A percentile compares a stretch with the other conserved stretches of the same genome.
These are phyloP conservation scores for Polylopha cassiicola DNA, from an alignment of 2,888 invertebrate species.

Conservation along the genomic window DNA sequence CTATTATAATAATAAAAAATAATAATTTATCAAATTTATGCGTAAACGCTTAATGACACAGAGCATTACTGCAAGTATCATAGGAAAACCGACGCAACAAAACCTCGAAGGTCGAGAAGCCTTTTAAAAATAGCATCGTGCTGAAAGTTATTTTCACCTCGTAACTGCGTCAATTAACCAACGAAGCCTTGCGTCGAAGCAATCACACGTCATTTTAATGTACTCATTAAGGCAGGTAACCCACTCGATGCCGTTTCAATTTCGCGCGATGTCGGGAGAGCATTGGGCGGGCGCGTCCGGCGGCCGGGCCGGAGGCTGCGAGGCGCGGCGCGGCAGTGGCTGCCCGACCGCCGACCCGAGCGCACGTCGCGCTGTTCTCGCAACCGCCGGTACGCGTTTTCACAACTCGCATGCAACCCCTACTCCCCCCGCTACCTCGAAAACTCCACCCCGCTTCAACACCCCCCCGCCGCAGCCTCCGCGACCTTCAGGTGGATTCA, in stretches of 20 bases:
- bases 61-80: too few species aligned
- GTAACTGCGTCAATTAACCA: too few species aligned
- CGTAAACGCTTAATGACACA: too few species aligned
- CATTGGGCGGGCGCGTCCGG: slow-evolving; percentile 50
- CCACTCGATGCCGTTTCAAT: slow-evolving; percentile 16
- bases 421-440: slow-evolving; percentile 22
- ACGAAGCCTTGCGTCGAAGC: too few species aligned
- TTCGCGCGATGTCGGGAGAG: slow-evolving; percentile 23
- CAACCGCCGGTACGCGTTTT: slow-evolving; percentile 72
- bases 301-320: slow-evolving; percentile 43
- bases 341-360: slow-evolving; percentile 65
- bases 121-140: too few species aligned
- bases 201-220: too few species aligned
- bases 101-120: too few species aligned
- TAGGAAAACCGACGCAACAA: too few species aligned
- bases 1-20: too few species aligned
- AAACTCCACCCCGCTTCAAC: slow-evolving; percentile 20
- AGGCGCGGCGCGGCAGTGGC: slow-evolving; percentile 50
- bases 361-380: slow-evolving; percentile 66
- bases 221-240: slow-evolving; percentile 10
- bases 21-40: too few species aligned
- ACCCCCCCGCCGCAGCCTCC: slow-evolving; percentile 22
- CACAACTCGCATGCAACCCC: slow-evolving; percentile 56
- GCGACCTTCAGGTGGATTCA: slow-evolving; percentile 28
- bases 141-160: too few species aligned